Base-by-base conservation (phyloP, 2,888 invertebrate genomes). In the Caenorhabditis becei region DNA sequence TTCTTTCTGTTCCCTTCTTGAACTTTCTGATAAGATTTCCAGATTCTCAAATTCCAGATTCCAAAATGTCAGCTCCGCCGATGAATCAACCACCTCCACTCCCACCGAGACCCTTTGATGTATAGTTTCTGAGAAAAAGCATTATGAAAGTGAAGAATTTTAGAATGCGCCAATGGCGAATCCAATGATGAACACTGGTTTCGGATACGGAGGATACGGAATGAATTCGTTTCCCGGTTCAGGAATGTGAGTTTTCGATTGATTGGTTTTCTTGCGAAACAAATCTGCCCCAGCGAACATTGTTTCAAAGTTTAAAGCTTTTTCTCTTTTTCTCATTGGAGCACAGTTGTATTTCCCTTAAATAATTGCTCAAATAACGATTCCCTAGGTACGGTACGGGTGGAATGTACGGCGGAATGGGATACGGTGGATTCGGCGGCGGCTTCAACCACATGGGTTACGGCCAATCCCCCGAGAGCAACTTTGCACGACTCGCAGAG, bases 401-500 rank as follows among this genome's bases (percentile, higher is more conserved):
- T 7, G 75, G 77, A 16, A 61, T 72, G 69, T 81, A 81, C 56
- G 78, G 80, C 3, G 81, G 80, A 44, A 74, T 74, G 74, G 82
- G 83, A 14, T 85, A 85, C 66, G 79, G 82, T 24, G 77, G 78
- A 23, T 75, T 44, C 37, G 77, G 77, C 32, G 82, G 77, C 4
- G 78, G 80, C 10, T 71, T 49, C 74, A 66, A 78, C 41, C 63
- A 70, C 14, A 66, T 67, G 59, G 83, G 78, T 11, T 83, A 80
- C 69, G 85, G 86, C 23, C 80, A 80, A 35, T 44, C 74, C 4
- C 69, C 63, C 18, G 82, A 83, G 23, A 82, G 82, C 51, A 88
- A 88, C 59, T 89, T 89, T 54, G 84, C 87, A 8, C 80, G 89
- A 37, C 56, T 89, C 14, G 89, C 89, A 0, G 89, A 89, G 84